These are phyloP conservation scores for Monochamus saltuarius DNA, from an alignment of 1,140 invertebrate genomes.

Conservation along the genomic window DNA sequence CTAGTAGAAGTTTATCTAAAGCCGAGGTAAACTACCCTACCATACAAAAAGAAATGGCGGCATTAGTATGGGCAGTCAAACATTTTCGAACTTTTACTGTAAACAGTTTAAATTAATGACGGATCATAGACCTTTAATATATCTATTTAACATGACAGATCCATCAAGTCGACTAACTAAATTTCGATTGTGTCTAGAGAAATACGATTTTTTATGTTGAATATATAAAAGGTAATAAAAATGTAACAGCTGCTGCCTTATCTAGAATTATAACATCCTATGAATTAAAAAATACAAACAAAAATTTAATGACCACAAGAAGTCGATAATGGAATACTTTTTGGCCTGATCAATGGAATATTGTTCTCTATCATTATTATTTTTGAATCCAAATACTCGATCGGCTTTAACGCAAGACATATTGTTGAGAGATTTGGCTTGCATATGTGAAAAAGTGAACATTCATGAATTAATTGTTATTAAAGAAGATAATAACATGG, in stretches of 20 bases:
- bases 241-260: constrained; percentile 1
- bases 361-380: background rate
- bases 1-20: no score
- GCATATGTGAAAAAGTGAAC: constrained; percentile 19
- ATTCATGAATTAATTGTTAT: constrained; percentile 25
- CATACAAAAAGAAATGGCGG: no score
- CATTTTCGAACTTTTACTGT: no score
- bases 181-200: no score
- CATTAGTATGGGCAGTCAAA: no score
- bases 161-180: no score
- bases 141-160: no score
- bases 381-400: constrained; percentile 15
- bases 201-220: background rate
- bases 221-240: constrained; percentile 8
- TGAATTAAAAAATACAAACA: constrained; percentile 1
- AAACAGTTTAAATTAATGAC: no score
- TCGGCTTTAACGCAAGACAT: no score
- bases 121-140: no score
- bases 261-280: constrained; percentile 11
- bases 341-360: constrained; percentile 13
- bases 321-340: background rate
- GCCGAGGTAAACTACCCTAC: no score
- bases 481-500: no score
- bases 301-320: constrained; percentile 6
- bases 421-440: constrained; percentile 24